Conservation (phyloP, 2,113 vertebrate species). For the Centropristis striata region DNA sequence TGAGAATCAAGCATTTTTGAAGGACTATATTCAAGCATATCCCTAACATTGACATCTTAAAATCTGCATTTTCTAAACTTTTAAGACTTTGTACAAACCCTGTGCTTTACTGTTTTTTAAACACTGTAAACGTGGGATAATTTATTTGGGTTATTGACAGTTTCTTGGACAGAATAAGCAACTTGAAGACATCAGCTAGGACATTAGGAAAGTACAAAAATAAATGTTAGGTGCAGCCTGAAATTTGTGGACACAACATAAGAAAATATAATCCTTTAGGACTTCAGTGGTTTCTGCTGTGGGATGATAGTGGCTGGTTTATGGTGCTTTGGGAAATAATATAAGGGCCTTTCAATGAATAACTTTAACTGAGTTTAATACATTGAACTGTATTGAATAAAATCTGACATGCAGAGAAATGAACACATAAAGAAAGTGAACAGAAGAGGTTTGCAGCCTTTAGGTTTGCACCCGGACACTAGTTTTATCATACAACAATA, state of each 20-base stretch:
- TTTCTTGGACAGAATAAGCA: not conserved
- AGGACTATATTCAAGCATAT: no score
- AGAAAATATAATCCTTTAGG: not conserved
- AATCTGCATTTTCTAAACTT: no score
- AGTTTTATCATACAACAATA: slow-evolving; percentile 21
- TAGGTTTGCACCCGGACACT: not conserved
- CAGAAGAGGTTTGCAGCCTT: not conserved
- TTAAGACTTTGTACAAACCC: no score
- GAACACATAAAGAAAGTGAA: slow-evolving; percentile 22
- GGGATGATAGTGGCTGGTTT: not conserved
- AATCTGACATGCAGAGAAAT: slow-evolving; percentile 46
- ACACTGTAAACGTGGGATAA: no score
- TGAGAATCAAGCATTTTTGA: no score
- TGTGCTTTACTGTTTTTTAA: no score
- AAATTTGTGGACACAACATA: not conserved
- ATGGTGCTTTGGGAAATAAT: not conserved
- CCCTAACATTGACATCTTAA: no score
- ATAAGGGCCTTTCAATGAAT: not conserved
- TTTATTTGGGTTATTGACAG: not conserved
- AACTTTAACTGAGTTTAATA: slow-evolving; percentile 27
- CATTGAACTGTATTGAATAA: slow-evolving; percentile 17
- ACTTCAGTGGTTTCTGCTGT: not conserved
- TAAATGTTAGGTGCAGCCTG: not conserved
- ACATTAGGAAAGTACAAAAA: not conserved
- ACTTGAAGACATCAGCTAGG: not conserved